These are phyloP conservation scores for Chrysopa pallens DNA, from an alignment of 1,140 invertebrate genomes.

Conservation along the genomic window DNA sequence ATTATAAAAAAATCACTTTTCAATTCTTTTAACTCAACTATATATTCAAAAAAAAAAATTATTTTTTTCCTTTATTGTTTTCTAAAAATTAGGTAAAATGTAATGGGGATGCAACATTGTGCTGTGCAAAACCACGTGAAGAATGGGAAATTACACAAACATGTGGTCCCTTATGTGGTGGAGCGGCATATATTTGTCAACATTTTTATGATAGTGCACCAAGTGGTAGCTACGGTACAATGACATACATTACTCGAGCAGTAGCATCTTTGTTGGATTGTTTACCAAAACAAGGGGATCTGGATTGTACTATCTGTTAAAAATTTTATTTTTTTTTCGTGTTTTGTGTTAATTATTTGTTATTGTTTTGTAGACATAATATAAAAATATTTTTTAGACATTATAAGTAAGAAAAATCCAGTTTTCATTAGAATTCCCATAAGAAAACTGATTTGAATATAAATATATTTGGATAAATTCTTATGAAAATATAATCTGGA, in stretches of 20 bases:
- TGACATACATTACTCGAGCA: slow-evolving; percentile 90
- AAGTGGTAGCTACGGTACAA: slow-evolving; percentile 90
- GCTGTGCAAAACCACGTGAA: slow-evolving; percentile 62
- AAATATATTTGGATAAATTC: too few species aligned
- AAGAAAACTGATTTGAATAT: too few species aligned
- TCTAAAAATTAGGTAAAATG: slow-evolving; percentile 43
- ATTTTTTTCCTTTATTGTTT: slow-evolving; percentile 8
- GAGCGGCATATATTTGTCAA: slow-evolving; percentile 86
- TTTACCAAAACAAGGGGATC: slow-evolving; percentile 52
- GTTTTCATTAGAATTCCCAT: too few species aligned
- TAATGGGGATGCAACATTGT: slow-evolving; percentile 78
- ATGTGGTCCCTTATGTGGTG: slow-evolving; percentile 64
- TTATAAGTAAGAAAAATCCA: too few species aligned
- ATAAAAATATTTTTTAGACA: too few species aligned
- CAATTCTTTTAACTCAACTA: not conserved
- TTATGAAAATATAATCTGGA: too few species aligned
- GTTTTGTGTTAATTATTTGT: too few species aligned
- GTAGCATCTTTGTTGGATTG: slow-evolving; percentile 56
- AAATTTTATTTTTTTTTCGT: slow-evolving; percentile 8
- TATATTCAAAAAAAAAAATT: not conserved
- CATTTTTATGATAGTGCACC: slow-evolving; percentile 97
- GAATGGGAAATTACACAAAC: slow-evolving; percentile 36
- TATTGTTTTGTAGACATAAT: too few species aligned
- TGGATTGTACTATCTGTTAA: slow-evolving; percentile 62
- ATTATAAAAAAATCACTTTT: slow-evolving; percentile 1